phyloP scores from a whole-genome alignment of 2,888 invertebrate genomes.

The Patella ulyssiponensis region DNA sequence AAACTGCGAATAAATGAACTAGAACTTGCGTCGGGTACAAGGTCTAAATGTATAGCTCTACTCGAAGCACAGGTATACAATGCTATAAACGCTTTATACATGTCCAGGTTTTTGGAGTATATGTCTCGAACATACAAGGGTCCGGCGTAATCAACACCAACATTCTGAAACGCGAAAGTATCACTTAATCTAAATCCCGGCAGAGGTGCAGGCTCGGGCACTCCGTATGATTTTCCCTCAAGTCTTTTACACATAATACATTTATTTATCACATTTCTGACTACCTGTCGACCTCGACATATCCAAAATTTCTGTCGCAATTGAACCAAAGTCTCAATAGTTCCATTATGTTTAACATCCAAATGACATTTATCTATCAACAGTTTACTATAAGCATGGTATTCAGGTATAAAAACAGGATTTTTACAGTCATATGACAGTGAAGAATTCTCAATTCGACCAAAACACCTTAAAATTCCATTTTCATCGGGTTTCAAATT shows the following conservation, averaged over 20 bases:
- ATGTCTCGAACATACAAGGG: not conserved
- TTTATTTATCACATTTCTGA: not conserved
- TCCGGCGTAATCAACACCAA: not conserved
- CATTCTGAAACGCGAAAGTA: not conserved
- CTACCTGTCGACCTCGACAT: not conserved
- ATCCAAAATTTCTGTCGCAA: not conserved
- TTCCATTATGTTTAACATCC: not conserved
- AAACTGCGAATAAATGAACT: not conserved
- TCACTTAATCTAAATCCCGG: conserved; percentile 6
- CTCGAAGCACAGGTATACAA: conserved; percentile 6
- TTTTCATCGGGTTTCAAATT: not conserved
- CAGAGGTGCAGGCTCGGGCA: not conserved
- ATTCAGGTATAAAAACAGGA: not conserved
- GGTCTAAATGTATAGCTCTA: conserved; percentile 1
- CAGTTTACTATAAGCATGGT: conserved; percentile 1
- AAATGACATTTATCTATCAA: not conserved
- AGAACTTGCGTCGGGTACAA: not conserved
- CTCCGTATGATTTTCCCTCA: not conserved
- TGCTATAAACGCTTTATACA: not conserved
- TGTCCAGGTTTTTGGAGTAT: not conserved
- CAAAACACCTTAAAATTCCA: not conserved
- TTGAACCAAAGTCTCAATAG: not conserved
- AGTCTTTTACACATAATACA: not conserved
- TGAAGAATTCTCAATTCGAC: not conserved
- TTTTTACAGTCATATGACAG: not conserved